A percentile compares a stretch with the other conserved stretches of the same genome.
These are phyloP conservation scores for Chromoteleia sp. DNA, from an alignment of 2,888 invertebrate genomes.

Conservation along the genomic window DNA sequence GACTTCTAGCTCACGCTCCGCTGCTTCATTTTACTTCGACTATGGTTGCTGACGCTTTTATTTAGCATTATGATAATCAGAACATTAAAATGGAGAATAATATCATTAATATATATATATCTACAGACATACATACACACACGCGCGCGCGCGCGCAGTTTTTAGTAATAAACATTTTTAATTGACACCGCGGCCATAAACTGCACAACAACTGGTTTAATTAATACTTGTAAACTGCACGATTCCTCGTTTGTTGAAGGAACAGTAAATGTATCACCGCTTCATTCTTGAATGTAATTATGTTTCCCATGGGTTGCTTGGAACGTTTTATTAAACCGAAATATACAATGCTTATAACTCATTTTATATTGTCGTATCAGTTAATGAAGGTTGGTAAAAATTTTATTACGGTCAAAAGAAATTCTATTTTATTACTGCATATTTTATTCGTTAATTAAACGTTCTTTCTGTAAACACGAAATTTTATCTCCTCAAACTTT, in stretches of 20 bases:
- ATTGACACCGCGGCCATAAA: constrained; percentile 41
- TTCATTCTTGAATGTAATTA: constrained; percentile 36
- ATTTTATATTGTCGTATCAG: constrained; percentile 15
- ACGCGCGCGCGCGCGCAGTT: too few species aligned
- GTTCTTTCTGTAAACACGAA: constrained; percentile 1
- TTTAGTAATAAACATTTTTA: constrained; percentile 28
- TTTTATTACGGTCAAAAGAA: constrained; percentile 20
- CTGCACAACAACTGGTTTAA: constrained; percentile 27
- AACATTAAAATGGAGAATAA: constrained; percentile 12
- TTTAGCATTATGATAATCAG: constrained; percentile 40
- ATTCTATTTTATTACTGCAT: constrained; percentile 10
- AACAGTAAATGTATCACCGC: constrained; percentile 14
- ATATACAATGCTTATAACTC: constrained; percentile 12
- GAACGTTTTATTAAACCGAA: constrained; percentile 19
- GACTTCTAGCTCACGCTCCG: constrained; percentile 43
- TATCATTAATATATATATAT: constrained; percentile 6
- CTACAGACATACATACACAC: too few species aligned
- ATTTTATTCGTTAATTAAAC: constrained; percentile 32
- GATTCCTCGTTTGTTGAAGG: constrained; percentile 19
- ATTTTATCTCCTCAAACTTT: not conserved
- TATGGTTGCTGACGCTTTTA: constrained; percentile 33
- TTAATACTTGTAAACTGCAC: constrained; percentile 13
- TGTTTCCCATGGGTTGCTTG: not conserved
- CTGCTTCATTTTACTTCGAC: constrained; percentile 49
- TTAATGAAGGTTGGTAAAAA: constrained; percentile 28